Evolutionary conservation across 1,140 invertebrate genomes (phyloP), one percentile per base, ranked within the genome.

Genomic region (Drosophila repleta): DNA sequence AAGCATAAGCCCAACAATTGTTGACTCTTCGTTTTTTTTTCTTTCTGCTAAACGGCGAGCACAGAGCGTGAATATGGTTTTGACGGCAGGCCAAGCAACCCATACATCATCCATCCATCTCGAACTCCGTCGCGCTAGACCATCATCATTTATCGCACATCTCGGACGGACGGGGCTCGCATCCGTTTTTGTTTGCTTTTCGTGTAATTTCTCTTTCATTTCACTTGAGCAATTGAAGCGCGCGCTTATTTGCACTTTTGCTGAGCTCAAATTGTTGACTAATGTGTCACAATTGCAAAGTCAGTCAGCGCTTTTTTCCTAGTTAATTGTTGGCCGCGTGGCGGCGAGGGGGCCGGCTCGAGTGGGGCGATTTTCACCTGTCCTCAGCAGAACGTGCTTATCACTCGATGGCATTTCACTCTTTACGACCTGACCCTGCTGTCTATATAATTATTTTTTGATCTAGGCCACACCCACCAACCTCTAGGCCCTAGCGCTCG

Each of bases 161-260:
- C 73, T 84, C 57, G 20, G 35, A 51, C 32, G 63, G 49, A 37
- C 39, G 18, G 49, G n/a, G 62, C 45, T 71, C 72, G 52, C 71
- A 87, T 87, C 84, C 83, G 84, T 83, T 88, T 76, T 83, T 88
- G 83, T 87, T 87, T 74, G 84, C 52, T 83, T 84, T 88, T 60
- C 65, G 79, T 87, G 77, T 82, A 90, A 90, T 90, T 90, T 90
- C 85, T 90, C 85, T 90, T 85, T 87, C 85, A 87, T 90, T 90
- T 90, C 85, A 90, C 85, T 90, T 90, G 83, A 89, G 84, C 83
- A 87, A 87, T 88, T 90, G 81, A 90, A 87, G 82, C 85, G 87
- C 60, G 74, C 49, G 81, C 78, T 90, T 90, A 82, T 90, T 90
- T 90, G 85, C 85, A 90, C 85, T 90, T 90, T 90, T 90, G 85